Percentiles rank a stretch among this genome's conserved stretches.
Evolutionary conservation across 2,888 invertebrate species (phyloP).

Genomic region (Acrobasis consociella): DNA sequence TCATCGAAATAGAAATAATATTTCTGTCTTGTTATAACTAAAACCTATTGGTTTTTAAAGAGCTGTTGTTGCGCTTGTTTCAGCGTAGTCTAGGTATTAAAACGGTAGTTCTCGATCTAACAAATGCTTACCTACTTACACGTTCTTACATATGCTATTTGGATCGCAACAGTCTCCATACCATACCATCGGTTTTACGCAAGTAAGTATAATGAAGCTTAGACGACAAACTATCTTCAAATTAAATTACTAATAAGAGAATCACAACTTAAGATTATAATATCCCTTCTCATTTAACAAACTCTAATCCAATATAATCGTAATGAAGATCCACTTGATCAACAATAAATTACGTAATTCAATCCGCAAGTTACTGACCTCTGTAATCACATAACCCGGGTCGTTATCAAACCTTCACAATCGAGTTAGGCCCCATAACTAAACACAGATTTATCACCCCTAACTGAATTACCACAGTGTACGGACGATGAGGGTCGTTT

Average conservation of each 20-base stretch:
- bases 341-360: conserved; percentile 42
- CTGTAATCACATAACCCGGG: conserved; percentile 61
- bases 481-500: conserved; percentile 64
- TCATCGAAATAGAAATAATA: no score
- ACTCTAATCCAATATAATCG: background rate
- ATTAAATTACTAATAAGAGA: background rate
- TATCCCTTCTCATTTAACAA: background rate
- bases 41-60: no score
- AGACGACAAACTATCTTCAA: no score
- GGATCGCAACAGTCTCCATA: no score
- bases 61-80: no score
- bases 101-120: no score
- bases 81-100: no score
- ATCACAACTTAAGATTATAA: background rate
- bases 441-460: conserved; percentile 79
- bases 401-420: conserved; percentile 64
- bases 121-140: no score
- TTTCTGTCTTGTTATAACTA: no score
- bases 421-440: conserved; percentile 64
- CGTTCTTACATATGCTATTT: no score
- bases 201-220: no score
- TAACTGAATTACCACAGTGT: conserved; percentile 74
- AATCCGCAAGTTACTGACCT: conserved; percentile 61
- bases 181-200: no score
- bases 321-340: conserved; percentile 7